Evolutionary conservation across 2,797 vertebrate genomes (phyloP), one percentile per base, ranked within the genome.

Genomic region (Sphaeramia orbicularis): DNA sequence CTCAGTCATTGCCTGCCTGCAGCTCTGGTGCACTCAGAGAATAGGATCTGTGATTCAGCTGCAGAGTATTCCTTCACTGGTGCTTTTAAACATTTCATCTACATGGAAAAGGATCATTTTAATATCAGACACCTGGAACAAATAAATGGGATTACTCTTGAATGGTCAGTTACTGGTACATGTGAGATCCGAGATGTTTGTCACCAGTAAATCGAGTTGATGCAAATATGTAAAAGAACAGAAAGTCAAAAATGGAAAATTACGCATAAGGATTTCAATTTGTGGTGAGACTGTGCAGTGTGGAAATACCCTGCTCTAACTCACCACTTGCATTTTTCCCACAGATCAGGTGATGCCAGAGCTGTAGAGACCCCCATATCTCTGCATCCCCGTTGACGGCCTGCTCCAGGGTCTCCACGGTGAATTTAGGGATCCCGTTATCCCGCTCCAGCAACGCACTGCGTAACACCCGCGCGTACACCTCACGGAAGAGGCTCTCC

Each of bases 301-400:
- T 5, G 41, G 24, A 24, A 10, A 12, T 41, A 61, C 41, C 45
- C 48, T 76, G 61, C 65, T 67, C 53, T 5, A 64, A 95, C 97
- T 98, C 91, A 99, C 97, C 97, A 78, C 92, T 95, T 59, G 96
- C 96, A 74, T 96, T 98, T 88, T 97, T 98, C 50, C 97, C 97
- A 84, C 97, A 98, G 86, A 96, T 95, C 70, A 99, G 96, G 78
- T 99, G 97, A 71, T 97, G 96, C 91, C 95, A 96, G 35, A 93
- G 93, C 81, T 97, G 96, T 77, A 97, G 89, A 52, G 96, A 94
- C n/a, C 97, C 97, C 95, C 96, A 98, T 4, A 99, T 91, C 92
- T 99, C 97, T 0, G 97, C 94, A 61, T 99, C 97, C 32, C 94
- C 89, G 92, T 86, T 95, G 84, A 99, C 87, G 15, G 95, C 95